A percentile compares a stretch with the other conserved stretches of the same genome.
These are phyloP conservation scores for Galaxea fascicularis DNA, from an alignment of 92 coral and sea anemone species.

Conservation along the genomic window DNA sequence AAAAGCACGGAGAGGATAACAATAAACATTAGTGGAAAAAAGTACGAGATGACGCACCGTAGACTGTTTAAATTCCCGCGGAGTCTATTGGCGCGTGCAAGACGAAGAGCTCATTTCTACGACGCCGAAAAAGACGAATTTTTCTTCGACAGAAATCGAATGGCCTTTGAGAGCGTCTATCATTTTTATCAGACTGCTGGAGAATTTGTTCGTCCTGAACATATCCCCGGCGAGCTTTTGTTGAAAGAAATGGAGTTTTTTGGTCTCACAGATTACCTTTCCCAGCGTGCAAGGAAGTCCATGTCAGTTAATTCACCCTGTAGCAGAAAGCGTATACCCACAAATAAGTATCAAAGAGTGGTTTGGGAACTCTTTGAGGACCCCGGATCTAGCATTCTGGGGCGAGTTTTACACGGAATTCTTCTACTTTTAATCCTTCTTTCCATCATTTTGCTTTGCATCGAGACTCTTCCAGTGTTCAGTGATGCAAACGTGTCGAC, in stretches of 20 bases:
- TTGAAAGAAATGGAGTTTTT: slow-evolving; percentile 69
- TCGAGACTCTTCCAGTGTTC: slow-evolving; percentile 54
- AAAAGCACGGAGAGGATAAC: slow-evolving; percentile 34
- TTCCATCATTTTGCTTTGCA: slow-evolving; percentile 35
- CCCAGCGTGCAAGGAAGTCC: slow-evolving; percentile 5
- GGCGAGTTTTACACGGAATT: slow-evolving; percentile 17
- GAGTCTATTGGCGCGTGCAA: slow-evolving; percentile 63
- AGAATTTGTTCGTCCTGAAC: slow-evolving; percentile 53
- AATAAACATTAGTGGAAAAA: slow-evolving; percentile 71
- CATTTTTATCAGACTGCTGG: slow-evolving; percentile 66
- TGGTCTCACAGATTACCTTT: slow-evolving; percentile 59
- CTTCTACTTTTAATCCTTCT: slow-evolving; percentile 30
- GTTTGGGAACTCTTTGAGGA: slow-evolving; percentile 65
- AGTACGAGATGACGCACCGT: slow-evolving; percentile 50
- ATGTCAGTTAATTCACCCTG: slow-evolving; percentile 3
- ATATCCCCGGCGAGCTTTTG: slow-evolving; percentile 63
- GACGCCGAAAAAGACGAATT: slow-evolving; percentile 60
- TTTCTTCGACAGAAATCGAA: slow-evolving; percentile 75
- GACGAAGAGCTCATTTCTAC: slow-evolving; percentile 54
- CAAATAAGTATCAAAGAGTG: slow-evolving; percentile 35
- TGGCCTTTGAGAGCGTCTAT: slow-evolving; percentile 70
- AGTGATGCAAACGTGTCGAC: slow-evolving; percentile 15
- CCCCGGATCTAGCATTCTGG: slow-evolving; percentile 41
- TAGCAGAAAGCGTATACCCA: neutral
- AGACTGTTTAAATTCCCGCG: slow-evolving; percentile 60